A percentile compares a stretch with the other conserved stretches of the same genome.
Conservation (phyloP, 2,113 vertebrate species). For the Psilopsiagon aymara region DNA sequence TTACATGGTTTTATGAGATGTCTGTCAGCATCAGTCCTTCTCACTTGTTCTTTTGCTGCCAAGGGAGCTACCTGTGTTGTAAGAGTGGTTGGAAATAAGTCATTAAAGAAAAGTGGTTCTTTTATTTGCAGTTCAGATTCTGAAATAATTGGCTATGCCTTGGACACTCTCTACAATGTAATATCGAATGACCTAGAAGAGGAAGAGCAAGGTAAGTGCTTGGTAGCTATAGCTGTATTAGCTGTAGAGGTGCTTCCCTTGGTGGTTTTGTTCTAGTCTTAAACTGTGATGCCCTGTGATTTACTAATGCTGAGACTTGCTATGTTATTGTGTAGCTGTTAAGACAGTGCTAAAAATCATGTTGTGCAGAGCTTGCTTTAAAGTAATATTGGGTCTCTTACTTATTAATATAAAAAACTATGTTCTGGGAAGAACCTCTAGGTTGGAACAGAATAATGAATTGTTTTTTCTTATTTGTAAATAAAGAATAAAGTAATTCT, state of each 20-base stretch:
- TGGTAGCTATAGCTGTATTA: not conserved
- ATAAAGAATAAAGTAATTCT: not conserved
- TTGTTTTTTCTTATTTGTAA: not conserved
- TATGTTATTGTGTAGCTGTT: not conserved
- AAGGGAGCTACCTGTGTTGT: not conserved
- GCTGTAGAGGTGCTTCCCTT: not conserved
- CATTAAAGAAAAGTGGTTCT: conserved; percentile 61
- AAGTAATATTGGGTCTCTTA: not conserved
- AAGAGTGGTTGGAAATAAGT: not conserved
- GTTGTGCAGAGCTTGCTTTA: not conserved
- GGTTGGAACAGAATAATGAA: not conserved
- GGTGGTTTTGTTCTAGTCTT: not conserved
- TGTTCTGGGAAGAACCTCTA: not conserved
- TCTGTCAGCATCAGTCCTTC: not conserved
- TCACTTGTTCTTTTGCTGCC: not conserved
- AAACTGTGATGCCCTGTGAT: not conserved
- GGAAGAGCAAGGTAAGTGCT: conserved; percentile 89
- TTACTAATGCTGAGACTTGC: not conserved
- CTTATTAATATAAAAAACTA: not conserved
- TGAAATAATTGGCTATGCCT: conserved; percentile 97
- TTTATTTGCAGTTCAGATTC: conserved; percentile 88
- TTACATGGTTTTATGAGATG: not conserved
- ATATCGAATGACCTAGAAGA: conserved; percentile 97
- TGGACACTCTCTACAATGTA: conserved; percentile 96
- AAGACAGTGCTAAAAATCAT: not conserved